Conservation (phyloP, 2,888 invertebrate species). For the Apodemia mormo region DNA sequence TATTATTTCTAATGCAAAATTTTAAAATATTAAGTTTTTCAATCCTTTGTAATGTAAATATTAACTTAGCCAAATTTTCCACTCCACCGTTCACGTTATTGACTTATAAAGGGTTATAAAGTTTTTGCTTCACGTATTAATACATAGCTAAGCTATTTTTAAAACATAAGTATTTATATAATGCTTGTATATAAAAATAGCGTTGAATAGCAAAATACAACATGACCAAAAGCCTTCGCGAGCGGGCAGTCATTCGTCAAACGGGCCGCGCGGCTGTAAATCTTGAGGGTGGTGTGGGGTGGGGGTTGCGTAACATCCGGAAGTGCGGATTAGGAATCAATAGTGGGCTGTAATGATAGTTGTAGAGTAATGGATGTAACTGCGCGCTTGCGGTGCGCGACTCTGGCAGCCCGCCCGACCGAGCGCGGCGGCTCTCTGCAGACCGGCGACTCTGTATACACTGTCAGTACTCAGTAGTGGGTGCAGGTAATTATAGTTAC, state of each 20-base stretch:
- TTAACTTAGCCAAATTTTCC: no score
- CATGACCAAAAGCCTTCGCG: constrained; percentile 35
- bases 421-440: neutral
- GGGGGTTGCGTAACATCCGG: constrained; percentile 77
- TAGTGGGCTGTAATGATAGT: constrained; percentile 80
- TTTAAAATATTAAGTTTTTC: no score
- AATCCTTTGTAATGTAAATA: no score
- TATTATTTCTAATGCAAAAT: no score
- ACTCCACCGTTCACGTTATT: no score
- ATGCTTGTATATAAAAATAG: neutral
- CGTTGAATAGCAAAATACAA: constrained; percentile 21
- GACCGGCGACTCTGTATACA: neutral
- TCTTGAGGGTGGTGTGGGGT: constrained; percentile 55
- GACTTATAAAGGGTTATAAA: no score
- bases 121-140: no score
- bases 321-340: constrained; percentile 82
- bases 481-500: no score
- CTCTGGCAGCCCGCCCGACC: constrained; percentile 16
- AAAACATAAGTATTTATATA: neutral
- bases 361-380: constrained; percentile 70
- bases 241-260: constrained; percentile 78
- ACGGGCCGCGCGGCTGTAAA: constrained; percentile 63
- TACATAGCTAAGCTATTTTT: no score
- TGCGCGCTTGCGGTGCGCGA: constrained; percentile 67
- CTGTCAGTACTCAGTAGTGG: no score